Evolutionary conservation across 2,888 invertebrate species (phyloP).

Genomic region (Amphipyra tragopoginis): DNA sequence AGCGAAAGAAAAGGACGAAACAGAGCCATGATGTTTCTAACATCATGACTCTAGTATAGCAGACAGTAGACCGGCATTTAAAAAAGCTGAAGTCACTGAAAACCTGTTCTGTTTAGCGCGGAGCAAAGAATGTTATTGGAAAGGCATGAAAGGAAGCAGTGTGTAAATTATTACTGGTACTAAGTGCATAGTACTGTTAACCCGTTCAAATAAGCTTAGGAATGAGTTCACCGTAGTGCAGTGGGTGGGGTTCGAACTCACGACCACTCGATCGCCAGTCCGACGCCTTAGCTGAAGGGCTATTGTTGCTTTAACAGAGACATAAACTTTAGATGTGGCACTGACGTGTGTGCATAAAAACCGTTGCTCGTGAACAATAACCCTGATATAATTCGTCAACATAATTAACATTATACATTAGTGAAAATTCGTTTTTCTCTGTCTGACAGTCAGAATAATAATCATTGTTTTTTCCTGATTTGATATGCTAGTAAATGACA

Average conservation of each 20-base stretch:
- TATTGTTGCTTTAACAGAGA: constrained; percentile 44
- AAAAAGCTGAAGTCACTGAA: constrained; percentile 3
- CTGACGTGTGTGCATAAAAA: constrained; percentile 7
- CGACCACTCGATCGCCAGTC: constrained; percentile 38
- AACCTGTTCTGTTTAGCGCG: background rate
- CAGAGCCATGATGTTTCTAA: too few species aligned
- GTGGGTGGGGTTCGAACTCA: constrained; percentile 43
- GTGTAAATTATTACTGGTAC: background rate
- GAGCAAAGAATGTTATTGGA: constrained; percentile 1
- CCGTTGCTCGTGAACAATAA: background rate
- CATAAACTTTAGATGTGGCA: constrained; percentile 34
- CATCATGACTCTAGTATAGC: too few species aligned
- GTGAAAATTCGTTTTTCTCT: background rate
- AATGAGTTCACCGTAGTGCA: constrained; percentile 34
- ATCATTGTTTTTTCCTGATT: background rate
- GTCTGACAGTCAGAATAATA: background rate
- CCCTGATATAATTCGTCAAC: too few species aligned
- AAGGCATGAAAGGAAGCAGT: constrained; percentile 20
- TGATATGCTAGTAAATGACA: background rate
- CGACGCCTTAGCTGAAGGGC: constrained; percentile 38
- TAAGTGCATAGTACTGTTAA: background rate
- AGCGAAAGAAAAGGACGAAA: too few species aligned
- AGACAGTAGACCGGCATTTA: background rate
- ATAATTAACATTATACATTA: too few species aligned
- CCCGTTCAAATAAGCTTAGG: background rate